These are phyloP conservation scores for Geothlypis trichas DNA, from an alignment of 2,113 vertebrate genomes.

Conservation along the genomic window DNA sequence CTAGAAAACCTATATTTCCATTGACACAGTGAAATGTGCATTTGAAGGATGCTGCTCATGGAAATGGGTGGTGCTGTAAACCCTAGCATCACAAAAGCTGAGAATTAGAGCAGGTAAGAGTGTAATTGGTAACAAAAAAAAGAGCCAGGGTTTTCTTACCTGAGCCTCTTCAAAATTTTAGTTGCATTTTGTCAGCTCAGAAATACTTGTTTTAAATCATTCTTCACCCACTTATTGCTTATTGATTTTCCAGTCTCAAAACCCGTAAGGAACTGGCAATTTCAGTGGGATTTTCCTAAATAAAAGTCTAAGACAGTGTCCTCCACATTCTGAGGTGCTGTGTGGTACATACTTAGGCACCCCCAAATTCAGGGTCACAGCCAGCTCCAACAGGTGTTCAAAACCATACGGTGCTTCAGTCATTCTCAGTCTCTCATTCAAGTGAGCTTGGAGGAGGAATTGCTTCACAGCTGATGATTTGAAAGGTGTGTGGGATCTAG, in stretches of 20 bases:
- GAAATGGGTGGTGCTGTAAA: neutral
- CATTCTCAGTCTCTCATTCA: neutral
- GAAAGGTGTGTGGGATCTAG: neutral
- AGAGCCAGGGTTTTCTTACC: neutral
- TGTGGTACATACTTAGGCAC: rapidly evolving
- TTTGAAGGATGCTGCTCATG: neutral
- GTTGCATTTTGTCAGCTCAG: neutral
- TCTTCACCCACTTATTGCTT: neutral
- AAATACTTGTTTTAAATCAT: neutral
- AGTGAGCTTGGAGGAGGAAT: neutral
- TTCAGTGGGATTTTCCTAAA: neutral
- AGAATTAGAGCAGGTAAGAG: neutral
- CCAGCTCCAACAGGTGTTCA: neutral
- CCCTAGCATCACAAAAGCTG: neutral
- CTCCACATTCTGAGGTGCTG: neutral
- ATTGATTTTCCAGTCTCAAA: neutral
- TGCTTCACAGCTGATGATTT: neutral
- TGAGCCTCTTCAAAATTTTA: neutral
- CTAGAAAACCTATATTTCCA: neutral
- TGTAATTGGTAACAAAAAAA: neutral
- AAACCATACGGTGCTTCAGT: rapidly evolving
- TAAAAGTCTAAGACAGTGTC: neutral
- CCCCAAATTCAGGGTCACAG: neutral
- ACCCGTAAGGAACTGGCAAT: neutral
- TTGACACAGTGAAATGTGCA: neutral